A percentile compares a stretch with the other conserved stretches of the same genome.
Conservation (phyloP, 2,888 invertebrate genomes). For the Digitonthophagus gazella region DNA sequence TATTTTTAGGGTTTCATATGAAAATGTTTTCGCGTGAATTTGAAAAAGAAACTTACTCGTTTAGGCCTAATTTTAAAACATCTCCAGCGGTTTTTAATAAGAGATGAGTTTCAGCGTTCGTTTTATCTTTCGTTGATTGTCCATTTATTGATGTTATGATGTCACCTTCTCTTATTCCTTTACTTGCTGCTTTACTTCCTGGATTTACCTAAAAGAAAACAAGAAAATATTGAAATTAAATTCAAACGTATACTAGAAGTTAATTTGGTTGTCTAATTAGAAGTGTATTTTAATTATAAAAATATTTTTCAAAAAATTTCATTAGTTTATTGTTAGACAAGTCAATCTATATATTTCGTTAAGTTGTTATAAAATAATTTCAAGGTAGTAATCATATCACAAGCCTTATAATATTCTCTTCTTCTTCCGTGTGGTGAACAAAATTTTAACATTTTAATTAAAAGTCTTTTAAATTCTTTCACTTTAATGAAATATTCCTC, state of each 20-base stretch:
- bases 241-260: slow-evolving; percentile 34
- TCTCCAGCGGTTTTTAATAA: slow-evolving; percentile 71
- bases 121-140: slow-evolving; percentile 63
- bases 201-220: slow-evolving; percentile 74
- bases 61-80: slow-evolving; percentile 65
- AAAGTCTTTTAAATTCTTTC: not conserved
- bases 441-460: slow-evolving; percentile 49
- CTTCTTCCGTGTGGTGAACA: slow-evolving; percentile 47
- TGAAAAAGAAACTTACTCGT: slow-evolving; percentile 61
- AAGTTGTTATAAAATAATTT: too few species aligned
- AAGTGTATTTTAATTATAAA: too few species aligned
- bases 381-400: not conserved
- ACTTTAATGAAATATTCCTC: slow-evolving; percentile 14
- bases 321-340: not conserved
- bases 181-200: slow-evolving; percentile 78
- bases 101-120: slow-evolving; percentile 70
- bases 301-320: not conserved
- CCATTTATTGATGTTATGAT: slow-evolving; percentile 78
- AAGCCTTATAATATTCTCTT: slow-evolving; percentile 32
- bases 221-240: slow-evolving; percentile 49
- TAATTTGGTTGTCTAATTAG: not conserved
- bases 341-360: not conserved
- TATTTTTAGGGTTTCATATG: not conserved
- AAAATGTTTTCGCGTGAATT: not conserved
- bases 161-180: slow-evolving; percentile 79